Percentiles rank a stretch among this genome's conserved stretches.
These are phyloP conservation scores for Hippopotamyrus pictus DNA, from an alignment of 2,797 vertebrate genomes.

Conservation along the genomic window DNA sequence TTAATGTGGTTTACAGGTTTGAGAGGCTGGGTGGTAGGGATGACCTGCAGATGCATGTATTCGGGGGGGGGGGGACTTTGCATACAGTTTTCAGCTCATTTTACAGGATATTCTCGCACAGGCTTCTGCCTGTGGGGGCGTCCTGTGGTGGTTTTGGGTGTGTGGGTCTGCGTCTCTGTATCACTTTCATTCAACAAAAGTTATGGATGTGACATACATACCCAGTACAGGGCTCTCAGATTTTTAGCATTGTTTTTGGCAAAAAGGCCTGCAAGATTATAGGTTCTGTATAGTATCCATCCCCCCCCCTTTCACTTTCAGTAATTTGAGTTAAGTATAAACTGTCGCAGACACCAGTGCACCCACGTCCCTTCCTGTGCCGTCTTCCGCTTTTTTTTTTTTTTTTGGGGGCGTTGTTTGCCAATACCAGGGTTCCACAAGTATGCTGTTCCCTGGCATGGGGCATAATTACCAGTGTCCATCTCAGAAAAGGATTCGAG, in stretches of 20 bases:
- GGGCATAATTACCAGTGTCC: conserved; percentile 54
- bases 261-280: conserved; percentile 38
- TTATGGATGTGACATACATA: not conserved
- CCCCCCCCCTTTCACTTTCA: conserved; percentile 47
- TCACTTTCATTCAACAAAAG: not conserved
- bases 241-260: conserved; percentile 46
- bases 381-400: conserved; percentile 40
- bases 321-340: conserved; percentile 40
- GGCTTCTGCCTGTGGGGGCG: not conserved
- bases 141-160: not conserved
- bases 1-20: not conserved
- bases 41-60: not conserved
- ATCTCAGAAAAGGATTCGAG: conserved; percentile 36
- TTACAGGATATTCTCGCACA: not conserved
- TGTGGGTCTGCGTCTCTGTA: not conserved
- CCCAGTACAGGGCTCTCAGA: not conserved
- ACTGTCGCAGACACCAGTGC: conserved; percentile 39
- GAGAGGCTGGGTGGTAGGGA: not conserved
- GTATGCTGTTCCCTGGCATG: conserved; percentile 39
- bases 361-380: conserved; percentile 50
- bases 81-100: not conserved
- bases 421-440: conserved; percentile 46
- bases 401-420: conserved; percentile 45
- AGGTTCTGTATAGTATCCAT: conserved; percentile 30
- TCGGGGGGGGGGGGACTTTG: not conserved